Conservation (phyloP, 2,113 vertebrate genomes). For the Actinemys pallida region DNA sequence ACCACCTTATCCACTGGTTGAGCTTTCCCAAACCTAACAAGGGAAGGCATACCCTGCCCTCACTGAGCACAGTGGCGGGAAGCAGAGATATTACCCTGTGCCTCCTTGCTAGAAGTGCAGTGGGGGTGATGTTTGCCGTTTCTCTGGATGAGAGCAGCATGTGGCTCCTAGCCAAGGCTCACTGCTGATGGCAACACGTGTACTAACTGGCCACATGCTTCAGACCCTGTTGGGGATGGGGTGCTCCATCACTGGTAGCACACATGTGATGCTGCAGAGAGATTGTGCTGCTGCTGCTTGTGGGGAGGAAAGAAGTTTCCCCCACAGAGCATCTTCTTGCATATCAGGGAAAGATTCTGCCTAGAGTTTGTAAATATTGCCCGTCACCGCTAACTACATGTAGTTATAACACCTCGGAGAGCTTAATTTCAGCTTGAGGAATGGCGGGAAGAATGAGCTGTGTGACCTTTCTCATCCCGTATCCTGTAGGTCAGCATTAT, state of each 20-base stretch:
- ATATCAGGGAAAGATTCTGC: constrained; percentile 24
- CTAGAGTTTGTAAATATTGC: not conserved
- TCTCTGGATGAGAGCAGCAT: not conserved
- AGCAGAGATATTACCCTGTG: accelerated
- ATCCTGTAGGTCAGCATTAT: constrained; percentile 73
- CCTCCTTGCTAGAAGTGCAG: not conserved
- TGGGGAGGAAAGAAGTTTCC: not conserved
- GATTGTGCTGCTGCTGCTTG: not conserved
- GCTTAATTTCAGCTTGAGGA: constrained; percentile 64
- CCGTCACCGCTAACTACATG: constrained; percentile 15
- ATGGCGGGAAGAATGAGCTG: constrained; percentile 55
- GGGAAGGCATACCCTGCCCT: not conserved
- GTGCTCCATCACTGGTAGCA: not conserved
- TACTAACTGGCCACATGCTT: too few relatives aligned
- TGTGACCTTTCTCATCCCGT: constrained; percentile 65
- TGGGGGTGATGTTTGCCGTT: not conserved
- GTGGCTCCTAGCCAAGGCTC: not conserved
- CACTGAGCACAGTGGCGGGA: not conserved
- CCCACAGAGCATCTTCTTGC: not conserved
- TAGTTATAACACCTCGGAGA: constrained; percentile 45
- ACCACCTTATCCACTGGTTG: not conserved
- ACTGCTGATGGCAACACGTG: not conserved
- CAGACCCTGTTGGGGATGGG: not conserved
- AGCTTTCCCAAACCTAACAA: not conserved
- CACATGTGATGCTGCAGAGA: not conserved